Evolutionary conservation across 2,888 invertebrate genomes (phyloP).

Genomic region (Sceliomorpha sp.): DNA sequence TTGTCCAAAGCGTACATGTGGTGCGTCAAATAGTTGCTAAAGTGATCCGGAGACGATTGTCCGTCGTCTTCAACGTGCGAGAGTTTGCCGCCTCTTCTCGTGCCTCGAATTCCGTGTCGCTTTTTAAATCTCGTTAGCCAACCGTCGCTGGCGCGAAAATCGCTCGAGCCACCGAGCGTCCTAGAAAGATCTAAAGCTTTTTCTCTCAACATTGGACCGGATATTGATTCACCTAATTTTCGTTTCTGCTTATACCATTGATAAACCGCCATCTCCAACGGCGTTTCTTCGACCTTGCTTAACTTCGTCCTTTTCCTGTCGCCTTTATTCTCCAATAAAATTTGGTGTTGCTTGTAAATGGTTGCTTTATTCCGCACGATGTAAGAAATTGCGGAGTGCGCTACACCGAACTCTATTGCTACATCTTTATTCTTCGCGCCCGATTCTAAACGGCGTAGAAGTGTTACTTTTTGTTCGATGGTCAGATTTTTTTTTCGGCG

Average conservation of each 20-base stretch:
- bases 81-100: conserved; percentile 25
- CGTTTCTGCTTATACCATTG: conserved; percentile 22
- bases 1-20: conserved; percentile 28
- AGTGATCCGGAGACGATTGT: conserved; percentile 9
- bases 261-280: conserved; percentile 10
- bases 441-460: conserved; percentile 8
- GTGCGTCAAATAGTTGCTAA: conserved; percentile 7
- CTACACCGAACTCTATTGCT: conserved; percentile 1
- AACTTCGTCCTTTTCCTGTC: conserved; percentile 7
- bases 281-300: conserved; percentile 5
- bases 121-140: conserved; percentile 46
- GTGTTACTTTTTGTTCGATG: conserved; percentile 6
- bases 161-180: conserved; percentile 1
- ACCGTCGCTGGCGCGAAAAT: conserved; percentile 36
- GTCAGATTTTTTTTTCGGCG: conserved; percentile 3
- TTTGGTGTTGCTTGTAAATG: conserved; percentile 5
- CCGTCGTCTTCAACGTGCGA: conserved; percentile 11
- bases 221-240: conserved; percentile 10
- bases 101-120: conserved; percentile 41
- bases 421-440: conserved; percentile 13
- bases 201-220: conserved; percentile 13
- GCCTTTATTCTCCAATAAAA: conserved; percentile 6
- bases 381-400: conserved; percentile 6
- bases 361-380: conserved; percentile 6
- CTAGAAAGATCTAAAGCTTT: conserved; percentile 16